A percentile compares a stretch with the other conserved stretches of the same genome.
phyloP scores from a whole-genome alignment of 1,140 invertebrate genomes.

The Chrysopa pallens region DNA sequence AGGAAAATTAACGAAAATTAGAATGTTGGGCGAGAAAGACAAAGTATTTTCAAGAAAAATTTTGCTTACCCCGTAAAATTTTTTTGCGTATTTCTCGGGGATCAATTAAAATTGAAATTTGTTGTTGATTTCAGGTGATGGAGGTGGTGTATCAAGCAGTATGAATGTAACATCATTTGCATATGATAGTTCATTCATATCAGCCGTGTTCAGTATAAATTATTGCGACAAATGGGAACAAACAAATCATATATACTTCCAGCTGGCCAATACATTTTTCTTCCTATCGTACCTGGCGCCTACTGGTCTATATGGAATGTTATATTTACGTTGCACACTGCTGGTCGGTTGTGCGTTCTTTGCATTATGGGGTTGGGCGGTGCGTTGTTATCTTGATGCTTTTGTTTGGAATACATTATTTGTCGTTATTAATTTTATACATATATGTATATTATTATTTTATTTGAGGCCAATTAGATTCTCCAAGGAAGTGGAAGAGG shows the following conservation, averaged over 20 bases:
- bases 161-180: too few species aligned
- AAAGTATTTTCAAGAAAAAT: too few species aligned
- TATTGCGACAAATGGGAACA: constrained; percentile 33
- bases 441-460: constrained; percentile 64
- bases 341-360: constrained; percentile 61
- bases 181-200: too few species aligned
- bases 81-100: too few species aligned
- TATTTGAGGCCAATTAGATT: constrained; percentile 67
- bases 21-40: too few species aligned
- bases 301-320: constrained; percentile 54
- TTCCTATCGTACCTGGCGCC: constrained; percentile 64
- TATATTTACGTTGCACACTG: constrained; percentile 58
- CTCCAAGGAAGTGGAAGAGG: constrained; percentile 69
- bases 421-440: constrained; percentile 63
- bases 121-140: too few species aligned
- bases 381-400: constrained; percentile 68
- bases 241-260: constrained; percentile 58
- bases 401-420: constrained; percentile 75
- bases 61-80: too few species aligned
- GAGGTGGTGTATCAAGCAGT: too few species aligned
- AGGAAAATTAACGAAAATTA: too few species aligned
- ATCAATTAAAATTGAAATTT: too few species aligned
- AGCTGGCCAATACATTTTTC: constrained; percentile 68
- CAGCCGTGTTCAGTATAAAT: constrained; percentile 12
- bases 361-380: constrained; percentile 64